phyloP scores from a whole-genome alignment of 2,888 invertebrate genomes.

The Nipponacmea schrenckii region DNA sequence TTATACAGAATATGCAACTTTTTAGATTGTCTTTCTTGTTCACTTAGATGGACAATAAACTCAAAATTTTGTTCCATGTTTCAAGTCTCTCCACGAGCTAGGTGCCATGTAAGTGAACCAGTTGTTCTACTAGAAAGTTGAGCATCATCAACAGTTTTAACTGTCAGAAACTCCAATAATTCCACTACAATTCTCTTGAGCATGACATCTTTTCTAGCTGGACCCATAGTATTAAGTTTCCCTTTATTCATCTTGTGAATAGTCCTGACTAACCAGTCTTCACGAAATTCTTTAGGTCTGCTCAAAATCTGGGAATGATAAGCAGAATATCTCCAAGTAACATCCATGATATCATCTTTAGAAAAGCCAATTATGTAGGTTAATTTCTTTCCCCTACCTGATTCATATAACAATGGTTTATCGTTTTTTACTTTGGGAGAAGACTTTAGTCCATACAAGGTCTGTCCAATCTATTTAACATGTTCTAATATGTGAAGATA shows the following conservation, averaged over 20 bases:
- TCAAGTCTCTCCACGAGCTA: constrained; percentile 80
- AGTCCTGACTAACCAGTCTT: constrained; percentile 63
- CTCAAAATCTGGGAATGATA: constrained; percentile 62
- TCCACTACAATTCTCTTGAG: constrained; percentile 71
- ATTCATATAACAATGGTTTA: constrained; percentile 89
- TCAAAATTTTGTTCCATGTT: constrained; percentile 13
- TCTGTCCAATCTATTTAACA: constrained; percentile 84
- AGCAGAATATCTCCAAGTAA: constrained; percentile 85
- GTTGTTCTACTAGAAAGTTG: constrained; percentile 84
- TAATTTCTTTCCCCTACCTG: constrained; percentile 78
- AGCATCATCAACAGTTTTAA: constrained; percentile 60
- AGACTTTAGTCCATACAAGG: constrained; percentile 98
- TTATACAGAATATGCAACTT: constrained; percentile 71
- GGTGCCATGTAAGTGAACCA: constrained; percentile 85
- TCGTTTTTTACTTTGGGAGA: constrained; percentile 77
- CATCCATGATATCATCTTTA: constrained; percentile 84
- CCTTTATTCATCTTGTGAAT: constrained; percentile 52
- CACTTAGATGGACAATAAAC: constrained; percentile 56
- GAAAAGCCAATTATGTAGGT: constrained; percentile 90
- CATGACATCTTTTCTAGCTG: constrained; percentile 45
- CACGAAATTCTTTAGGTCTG: constrained; percentile 60
- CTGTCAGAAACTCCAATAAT: constrained; percentile 78
- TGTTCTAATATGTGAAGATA: constrained; percentile 78
- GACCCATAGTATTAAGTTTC: constrained; percentile 45
- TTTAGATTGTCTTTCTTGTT: constrained; percentile 55